Conservation (phyloP, 2,797 vertebrate genomes). For the Anomalospiza imberbis region DNA sequence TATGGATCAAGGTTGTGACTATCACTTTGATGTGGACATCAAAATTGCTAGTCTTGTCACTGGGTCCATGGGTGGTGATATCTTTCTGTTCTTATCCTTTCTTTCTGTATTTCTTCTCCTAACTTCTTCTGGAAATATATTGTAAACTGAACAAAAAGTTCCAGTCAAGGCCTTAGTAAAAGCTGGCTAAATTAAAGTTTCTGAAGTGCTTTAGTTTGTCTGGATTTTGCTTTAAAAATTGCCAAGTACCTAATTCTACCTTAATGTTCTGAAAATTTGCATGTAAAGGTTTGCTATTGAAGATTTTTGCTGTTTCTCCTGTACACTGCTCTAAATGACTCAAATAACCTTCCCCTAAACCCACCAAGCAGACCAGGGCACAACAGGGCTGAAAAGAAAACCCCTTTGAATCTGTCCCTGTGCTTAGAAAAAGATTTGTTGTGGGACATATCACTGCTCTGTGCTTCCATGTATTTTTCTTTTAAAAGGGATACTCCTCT, state of each 20-base stretch:
- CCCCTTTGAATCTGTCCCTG: background rate
- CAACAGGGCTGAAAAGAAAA: background rate
- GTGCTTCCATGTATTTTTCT: background rate
- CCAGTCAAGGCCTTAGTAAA: background rate
- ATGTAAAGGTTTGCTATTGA: background rate
- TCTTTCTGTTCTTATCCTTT: background rate
- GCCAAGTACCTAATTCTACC: background rate
- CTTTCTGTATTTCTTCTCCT: background rate
- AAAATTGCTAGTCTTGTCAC: background rate
- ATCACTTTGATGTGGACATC: background rate
- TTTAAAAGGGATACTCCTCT: background rate
- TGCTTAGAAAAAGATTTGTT: background rate
- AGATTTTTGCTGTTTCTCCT: background rate
- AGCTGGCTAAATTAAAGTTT: background rate
- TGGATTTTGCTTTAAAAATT: background rate
- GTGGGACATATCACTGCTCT: background rate
- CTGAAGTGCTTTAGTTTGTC: background rate
- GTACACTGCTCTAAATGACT: background rate
- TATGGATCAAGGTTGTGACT: background rate
- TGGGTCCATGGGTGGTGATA: background rate
- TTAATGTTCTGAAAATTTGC: background rate
- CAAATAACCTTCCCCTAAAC: background rate
- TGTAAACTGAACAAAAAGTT: background rate
- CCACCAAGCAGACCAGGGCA: background rate
- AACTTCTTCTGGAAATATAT: background rate